Conservation (phyloP, 92 coral and sea anemone genomes). For the Umimayanthus chanpuru region DNA sequence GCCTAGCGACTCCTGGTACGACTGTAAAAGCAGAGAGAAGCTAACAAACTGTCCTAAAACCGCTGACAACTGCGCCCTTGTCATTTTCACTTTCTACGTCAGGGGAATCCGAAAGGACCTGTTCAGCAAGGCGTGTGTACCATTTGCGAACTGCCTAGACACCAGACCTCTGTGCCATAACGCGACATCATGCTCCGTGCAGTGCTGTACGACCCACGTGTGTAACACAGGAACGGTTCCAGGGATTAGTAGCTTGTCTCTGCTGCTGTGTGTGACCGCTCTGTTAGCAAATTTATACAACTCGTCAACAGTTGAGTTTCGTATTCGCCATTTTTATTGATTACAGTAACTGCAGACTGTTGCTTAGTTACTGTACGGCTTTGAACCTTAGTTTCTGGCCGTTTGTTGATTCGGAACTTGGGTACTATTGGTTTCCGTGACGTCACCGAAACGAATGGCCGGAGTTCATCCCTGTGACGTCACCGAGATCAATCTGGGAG, state of each 20-base stretch:
- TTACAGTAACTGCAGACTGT: too few species aligned
- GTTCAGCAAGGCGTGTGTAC: constrained; percentile 43
- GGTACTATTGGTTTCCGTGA: too few species aligned
- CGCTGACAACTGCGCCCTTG: constrained; percentile 51
- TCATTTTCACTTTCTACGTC: constrained; percentile 31
- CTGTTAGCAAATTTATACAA: constrained; percentile 1
- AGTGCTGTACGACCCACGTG: background rate
- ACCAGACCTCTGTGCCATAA: constrained; percentile 17
- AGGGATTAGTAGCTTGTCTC: background rate
- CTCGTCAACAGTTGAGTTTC: background rate
- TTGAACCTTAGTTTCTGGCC: too few species aligned
- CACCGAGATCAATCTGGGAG: too few species aligned
- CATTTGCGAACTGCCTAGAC: constrained; percentile 17
- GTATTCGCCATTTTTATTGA: too few species aligned
- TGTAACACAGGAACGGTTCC: constrained; percentile 6
- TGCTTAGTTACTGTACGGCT: too few species aligned
- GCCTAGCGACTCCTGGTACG: constrained; percentile 62
- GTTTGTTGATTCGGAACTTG: too few species aligned
- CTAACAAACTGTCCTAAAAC: constrained; percentile 49
- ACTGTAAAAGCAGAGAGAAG: constrained; percentile 55
- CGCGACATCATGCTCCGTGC: constrained; percentile 6
- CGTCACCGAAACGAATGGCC: too few species aligned
- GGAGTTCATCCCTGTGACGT: too few species aligned
- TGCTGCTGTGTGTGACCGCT: background rate
- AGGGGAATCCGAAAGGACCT: constrained; percentile 32